These are phyloP conservation scores for Xiphydria camelus DNA, from an alignment of 2,888 invertebrate genomes.

Conservation along the genomic window DNA sequence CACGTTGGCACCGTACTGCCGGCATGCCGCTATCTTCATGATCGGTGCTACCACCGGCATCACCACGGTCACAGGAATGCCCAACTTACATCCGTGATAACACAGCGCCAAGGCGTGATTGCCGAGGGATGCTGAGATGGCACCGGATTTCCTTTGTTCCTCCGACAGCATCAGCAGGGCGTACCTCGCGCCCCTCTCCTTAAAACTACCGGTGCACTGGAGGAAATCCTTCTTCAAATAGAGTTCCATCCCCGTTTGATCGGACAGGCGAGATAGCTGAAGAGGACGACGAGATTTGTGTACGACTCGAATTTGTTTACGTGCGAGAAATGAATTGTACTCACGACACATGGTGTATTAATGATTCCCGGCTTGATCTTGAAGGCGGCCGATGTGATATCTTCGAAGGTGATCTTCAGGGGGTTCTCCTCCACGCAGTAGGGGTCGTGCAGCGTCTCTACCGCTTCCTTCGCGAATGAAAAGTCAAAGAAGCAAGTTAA, in stretches of 20 bases:
- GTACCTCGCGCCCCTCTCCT: conserved; percentile 91
- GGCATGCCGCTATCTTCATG: conserved; percentile 92
- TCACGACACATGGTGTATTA: conserved; percentile 85
- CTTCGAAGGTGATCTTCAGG: conserved; percentile 75
- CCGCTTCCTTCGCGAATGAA: no score
- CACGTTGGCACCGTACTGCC: conserved; percentile 81
- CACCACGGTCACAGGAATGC: conserved; percentile 76
- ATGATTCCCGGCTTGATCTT: conserved; percentile 82
- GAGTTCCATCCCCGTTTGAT: conserved; percentile 79
- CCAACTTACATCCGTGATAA: conserved; percentile 69
- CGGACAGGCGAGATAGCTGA: conserved; percentile 83
- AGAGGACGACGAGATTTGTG: no score
- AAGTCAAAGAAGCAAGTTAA: no score
- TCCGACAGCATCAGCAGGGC: conserved; percentile 75
- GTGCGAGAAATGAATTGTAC: conserved; percentile 36
- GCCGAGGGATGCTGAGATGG: conserved; percentile 91
- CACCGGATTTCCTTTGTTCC: conserved; percentile 75
- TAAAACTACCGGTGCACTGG: conserved; percentile 95
- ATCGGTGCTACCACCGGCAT: conserved; percentile 95
- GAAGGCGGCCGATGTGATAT: conserved; percentile 87
- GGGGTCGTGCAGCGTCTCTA: conserved; percentile 55
- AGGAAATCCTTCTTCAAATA: conserved; percentile 93
- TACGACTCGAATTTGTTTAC: conserved; percentile 29
- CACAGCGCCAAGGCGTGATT: conserved; percentile 87
- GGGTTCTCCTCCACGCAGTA: conserved; percentile 73